phyloP scores from a whole-genome alignment of 2,797 vertebrate species.

The Petrocephalus schoutedeni region DNA sequence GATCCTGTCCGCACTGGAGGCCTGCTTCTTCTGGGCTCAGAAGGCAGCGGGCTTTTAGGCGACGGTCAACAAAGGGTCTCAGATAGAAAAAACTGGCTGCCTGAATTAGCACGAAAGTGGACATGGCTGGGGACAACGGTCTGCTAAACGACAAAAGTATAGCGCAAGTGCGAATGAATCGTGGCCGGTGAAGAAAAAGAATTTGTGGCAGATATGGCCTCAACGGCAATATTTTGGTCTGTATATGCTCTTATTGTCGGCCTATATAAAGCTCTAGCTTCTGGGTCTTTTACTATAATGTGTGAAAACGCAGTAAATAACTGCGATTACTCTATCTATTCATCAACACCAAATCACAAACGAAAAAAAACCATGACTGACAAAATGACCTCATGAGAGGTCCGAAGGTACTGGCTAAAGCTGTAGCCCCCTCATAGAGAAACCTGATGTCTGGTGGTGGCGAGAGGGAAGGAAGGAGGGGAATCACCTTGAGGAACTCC shows the following conservation, averaged over 20 bases:
- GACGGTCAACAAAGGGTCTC: not conserved
- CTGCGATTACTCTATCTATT: not conserved
- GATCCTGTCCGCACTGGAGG: slow-evolving; percentile 82
- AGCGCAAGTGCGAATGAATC: not conserved
- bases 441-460: not conserved
- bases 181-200: not conserved
- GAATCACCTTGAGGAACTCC: slow-evolving; percentile 77
- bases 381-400: not conserved
- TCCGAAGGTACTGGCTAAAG: not conserved
- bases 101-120: not conserved
- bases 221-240: not conserved
- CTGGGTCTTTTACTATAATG: not conserved
- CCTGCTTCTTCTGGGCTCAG: slow-evolving; percentile 77
- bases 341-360: not conserved
- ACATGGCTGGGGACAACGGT: not conserved
- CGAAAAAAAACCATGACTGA: not conserved
- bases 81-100: not conserved
- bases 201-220: not conserved
- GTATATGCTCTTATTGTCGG: not conserved
- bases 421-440: not conserved
- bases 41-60: not conserved
- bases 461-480: not conserved
- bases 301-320: not conserved
- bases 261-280: not conserved
- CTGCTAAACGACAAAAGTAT: not conserved